Evolutionary conservation across 2,888 invertebrate genomes (phyloP).

Genomic region (Deroplatys truncata): DNA sequence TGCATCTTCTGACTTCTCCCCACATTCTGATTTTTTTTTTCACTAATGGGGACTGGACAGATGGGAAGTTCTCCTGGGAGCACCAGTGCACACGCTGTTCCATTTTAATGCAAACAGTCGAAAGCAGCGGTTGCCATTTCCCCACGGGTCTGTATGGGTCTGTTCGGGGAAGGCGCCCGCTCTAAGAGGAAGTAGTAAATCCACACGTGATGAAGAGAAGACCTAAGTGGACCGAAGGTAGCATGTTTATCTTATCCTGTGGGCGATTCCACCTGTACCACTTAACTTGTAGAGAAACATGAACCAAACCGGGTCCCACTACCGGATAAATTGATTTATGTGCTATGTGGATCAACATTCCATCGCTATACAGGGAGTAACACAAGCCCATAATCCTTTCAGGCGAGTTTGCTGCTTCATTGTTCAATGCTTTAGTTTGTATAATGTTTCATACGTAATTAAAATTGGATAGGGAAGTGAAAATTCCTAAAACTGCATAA

Average conservation of each 20-base stretch:
- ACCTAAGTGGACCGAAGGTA: not conserved
- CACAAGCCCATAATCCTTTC: too few species aligned
- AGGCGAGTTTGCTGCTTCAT: too few species aligned
- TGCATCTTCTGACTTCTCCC: not conserved
- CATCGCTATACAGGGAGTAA: not conserved
- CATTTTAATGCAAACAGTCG: not conserved
- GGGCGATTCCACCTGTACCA: not conserved
- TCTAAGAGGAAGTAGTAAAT: not conserved
- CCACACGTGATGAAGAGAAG: not conserved
- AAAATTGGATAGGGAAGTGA: too few species aligned
- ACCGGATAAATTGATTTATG: not conserved
- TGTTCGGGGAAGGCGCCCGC: too few species aligned
- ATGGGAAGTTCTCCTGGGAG: not conserved
- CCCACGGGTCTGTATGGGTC: not conserved
- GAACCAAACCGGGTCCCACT: not conserved
- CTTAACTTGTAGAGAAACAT: not conserved
- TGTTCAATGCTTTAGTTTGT: too few species aligned
- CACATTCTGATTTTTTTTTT: not conserved
- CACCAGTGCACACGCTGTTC: not conserved
- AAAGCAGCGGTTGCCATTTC: not conserved
- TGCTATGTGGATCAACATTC: not conserved
- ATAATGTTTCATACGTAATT: too few species aligned
- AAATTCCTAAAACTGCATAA: too few species aligned
- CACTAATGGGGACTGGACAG: not conserved
- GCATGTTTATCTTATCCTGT: not conserved